Percentiles rank a stretch among this genome's conserved stretches.
Evolutionary conservation across 2,888 invertebrate genomes (phyloP).

Genomic region (Aquatica leii): DNA sequence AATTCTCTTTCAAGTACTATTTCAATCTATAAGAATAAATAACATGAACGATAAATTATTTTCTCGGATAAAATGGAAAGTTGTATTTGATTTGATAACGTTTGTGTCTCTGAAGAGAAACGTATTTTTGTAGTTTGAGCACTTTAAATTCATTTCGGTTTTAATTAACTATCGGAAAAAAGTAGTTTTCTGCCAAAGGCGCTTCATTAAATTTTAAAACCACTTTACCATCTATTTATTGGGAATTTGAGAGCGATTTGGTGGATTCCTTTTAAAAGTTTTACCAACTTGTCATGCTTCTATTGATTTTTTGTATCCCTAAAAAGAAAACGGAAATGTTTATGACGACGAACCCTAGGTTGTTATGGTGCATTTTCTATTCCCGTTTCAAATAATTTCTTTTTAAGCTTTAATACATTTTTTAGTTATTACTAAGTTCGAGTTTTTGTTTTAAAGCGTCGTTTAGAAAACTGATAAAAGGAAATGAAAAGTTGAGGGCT

Average conservation of each 20-base stretch:
- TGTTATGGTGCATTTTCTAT: slow-evolving; percentile 24
- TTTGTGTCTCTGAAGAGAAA: neutral
- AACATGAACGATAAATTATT: neutral
- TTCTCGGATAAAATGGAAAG: too few relatives aligned
- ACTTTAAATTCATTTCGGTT: neutral
- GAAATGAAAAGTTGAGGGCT: too few relatives aligned
- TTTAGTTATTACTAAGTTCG: too few relatives aligned
- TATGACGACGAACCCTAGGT: slow-evolving; percentile 15
- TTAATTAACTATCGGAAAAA: neutral
- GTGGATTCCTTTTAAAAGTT: slow-evolving; percentile 11
- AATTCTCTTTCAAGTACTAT: neutral
- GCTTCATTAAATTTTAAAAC: slow-evolving; percentile 11
- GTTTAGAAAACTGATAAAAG: too few relatives aligned
- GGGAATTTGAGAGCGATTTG: neutral
- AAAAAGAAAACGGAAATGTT: slow-evolving; percentile 18
- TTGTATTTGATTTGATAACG: neutral
- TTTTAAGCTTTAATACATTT: too few relatives aligned
- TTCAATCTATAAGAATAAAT: neutral
- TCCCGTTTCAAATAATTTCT: too few relatives aligned
- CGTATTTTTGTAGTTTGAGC: neutral
- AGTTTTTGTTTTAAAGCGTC: too few relatives aligned
- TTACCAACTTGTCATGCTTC: slow-evolving; percentile 11
- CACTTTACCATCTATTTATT: too few relatives aligned
- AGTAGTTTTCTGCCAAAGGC: slow-evolving; percentile 1
- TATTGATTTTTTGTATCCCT: slow-evolving; percentile 27